phyloP scores from a whole-genome alignment of 1,140 invertebrate genomes.

The Aphis gossypii region DNA sequence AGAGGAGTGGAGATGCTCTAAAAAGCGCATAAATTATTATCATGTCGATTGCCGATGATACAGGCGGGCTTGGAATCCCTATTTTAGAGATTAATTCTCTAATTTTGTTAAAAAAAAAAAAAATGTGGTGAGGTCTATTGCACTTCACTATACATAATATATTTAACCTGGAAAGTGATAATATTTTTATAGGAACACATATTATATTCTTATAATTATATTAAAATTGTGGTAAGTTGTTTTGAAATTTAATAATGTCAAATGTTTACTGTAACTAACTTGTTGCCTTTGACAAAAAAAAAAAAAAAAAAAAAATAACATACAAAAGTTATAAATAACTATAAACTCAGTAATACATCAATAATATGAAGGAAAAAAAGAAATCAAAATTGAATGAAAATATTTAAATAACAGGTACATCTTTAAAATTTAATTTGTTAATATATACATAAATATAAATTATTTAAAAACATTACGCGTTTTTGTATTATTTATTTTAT shows the following conservation, averaged over 20 bases:
- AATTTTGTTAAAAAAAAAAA: background rate
- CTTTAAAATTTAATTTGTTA: slow-evolving; percentile 40
- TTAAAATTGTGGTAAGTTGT: slow-evolving; percentile 48
- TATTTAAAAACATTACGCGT: slow-evolving; percentile 28
- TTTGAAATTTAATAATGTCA: slow-evolving; percentile 27
- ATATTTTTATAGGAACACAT: background rate
- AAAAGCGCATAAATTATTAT: slow-evolving; percentile 30
- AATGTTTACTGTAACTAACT: background rate
- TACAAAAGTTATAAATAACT: slow-evolving; percentile 35
- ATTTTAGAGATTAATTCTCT: slow-evolving; percentile 11
- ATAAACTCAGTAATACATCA: slow-evolving; percentile 32
- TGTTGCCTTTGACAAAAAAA: background rate
- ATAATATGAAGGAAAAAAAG: slow-evolving; percentile 47
- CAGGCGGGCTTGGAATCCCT: background rate
- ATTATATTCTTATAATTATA: slow-evolving; percentile 1
- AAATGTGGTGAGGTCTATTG: slow-evolving; percentile 2
- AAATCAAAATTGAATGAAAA: slow-evolving; percentile 47
- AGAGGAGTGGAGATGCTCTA: slow-evolving; percentile 27
- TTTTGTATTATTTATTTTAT: slow-evolving; percentile 27
- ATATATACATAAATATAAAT: slow-evolving; percentile 43
- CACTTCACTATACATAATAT: background rate
- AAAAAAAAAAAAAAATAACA: slow-evolving; percentile 18
- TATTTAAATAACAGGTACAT: slow-evolving; percentile 44
- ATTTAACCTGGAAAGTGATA: slow-evolving; percentile 25
- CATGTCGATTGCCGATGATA: background rate